phyloP scores from a whole-genome alignment of 2,888 invertebrate genomes.

The Epinotia ramella region DNA sequence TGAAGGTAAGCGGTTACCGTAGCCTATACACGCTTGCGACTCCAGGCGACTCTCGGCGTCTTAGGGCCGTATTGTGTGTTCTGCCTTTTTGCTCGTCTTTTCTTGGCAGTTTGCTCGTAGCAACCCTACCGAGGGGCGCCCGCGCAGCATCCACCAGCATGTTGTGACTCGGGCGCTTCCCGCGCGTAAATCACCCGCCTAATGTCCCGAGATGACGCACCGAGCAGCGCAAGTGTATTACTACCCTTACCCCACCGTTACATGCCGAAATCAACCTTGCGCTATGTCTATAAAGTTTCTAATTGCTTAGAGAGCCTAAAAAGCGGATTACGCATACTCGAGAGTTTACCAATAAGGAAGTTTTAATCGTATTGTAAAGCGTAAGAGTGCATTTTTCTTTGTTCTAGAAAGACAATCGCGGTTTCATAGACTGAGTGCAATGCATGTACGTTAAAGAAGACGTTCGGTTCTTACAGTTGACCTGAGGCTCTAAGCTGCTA shows the following conservation, averaged over 20 bases:
- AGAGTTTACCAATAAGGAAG: slow-evolving; percentile 23
- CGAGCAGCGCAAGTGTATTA: slow-evolving; percentile 61
- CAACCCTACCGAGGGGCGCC: slow-evolving; percentile 27
- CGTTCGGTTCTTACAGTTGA: slow-evolving; percentile 27
- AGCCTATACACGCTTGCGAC: not conserved
- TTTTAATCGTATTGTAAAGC: slow-evolving; percentile 32
- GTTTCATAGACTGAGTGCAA: slow-evolving; percentile 62
- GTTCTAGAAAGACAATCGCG: slow-evolving; percentile 55
- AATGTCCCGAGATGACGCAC: slow-evolving; percentile 82
- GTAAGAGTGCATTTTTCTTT: slow-evolving; percentile 53
- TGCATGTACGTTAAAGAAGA: slow-evolving; percentile 47
- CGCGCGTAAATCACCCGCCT: slow-evolving; percentile 81
- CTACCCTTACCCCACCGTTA: slow-evolving; percentile 57
- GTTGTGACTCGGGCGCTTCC: slow-evolving; percentile 81
- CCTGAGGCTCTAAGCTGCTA: slow-evolving; percentile 25
- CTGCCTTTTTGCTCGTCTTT: no score
- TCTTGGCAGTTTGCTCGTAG: no score
- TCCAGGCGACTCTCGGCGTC: no score
- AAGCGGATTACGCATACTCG: slow-evolving; percentile 29
- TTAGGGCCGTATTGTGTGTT: no score
- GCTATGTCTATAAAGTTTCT: slow-evolving; percentile 4
- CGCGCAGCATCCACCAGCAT: slow-evolving; percentile 56
- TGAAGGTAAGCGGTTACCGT: not conserved
- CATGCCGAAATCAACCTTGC: slow-evolving; percentile 53
- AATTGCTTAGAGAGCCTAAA: slow-evolving; percentile 15